Evolutionary conservation across 2,113 vertebrate genomes (phyloP).

Genomic region (Ictalurus punctatus): DNA sequence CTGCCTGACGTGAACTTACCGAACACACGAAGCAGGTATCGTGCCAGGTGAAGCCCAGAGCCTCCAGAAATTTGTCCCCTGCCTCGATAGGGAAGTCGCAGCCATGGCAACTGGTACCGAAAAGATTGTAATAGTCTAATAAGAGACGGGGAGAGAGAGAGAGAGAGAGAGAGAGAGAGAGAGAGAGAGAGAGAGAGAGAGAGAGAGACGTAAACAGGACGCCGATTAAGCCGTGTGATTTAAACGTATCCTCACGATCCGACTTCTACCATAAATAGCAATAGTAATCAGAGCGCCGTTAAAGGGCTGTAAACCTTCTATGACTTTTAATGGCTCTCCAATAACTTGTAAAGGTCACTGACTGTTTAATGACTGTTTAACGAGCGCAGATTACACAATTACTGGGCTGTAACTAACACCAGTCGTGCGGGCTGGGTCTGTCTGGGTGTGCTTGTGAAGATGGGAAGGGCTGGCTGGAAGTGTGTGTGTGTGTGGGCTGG

Average conservation of each 20-base stretch:
- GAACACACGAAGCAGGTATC: constrained; percentile 97
- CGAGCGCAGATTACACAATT: constrained; percentile 35
- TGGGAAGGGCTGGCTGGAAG: background rate
- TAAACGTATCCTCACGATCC: background rate
- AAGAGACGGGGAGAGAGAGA: background rate
- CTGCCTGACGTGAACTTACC: constrained; percentile 69
- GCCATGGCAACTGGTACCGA: constrained; percentile 90
- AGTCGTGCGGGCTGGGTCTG: background rate
- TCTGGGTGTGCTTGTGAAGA: background rate
- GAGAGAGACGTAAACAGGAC: background rate
- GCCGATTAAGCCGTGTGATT: constrained; percentile 6
- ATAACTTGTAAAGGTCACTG: constrained; percentile 43
- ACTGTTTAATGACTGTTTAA: constrained; percentile 46
- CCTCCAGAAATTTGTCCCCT: constrained; percentile 94
- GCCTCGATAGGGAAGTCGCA: constrained; percentile 98
- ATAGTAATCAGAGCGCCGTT: constrained; percentile 13
- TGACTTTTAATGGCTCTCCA: constrained; percentile 33
- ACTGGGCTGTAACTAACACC: constrained; percentile 29
- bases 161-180: background rate
- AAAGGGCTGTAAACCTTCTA: constrained; percentile 30
- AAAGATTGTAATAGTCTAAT: constrained; percentile 90
- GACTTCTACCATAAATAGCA: background rate
- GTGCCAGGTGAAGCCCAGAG: constrained; percentile 91
- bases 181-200: background rate
- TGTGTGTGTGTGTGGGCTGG: background rate